phyloP scores from a whole-genome alignment of 2,888 invertebrate genomes.

The Acrobasis suavella region DNA sequence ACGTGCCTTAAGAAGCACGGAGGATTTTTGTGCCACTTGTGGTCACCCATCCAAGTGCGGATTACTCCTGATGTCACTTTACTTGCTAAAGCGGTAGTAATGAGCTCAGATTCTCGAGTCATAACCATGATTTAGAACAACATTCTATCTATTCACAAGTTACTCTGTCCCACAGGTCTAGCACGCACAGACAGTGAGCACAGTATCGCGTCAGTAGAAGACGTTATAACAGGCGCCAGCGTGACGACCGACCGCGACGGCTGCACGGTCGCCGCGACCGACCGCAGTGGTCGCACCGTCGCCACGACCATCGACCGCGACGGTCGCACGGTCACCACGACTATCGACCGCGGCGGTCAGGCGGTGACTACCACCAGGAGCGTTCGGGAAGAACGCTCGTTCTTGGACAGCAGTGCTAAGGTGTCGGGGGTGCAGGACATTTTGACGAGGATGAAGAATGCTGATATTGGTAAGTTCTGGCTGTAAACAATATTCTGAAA shows the following conservation, averaged over 20 bases:
- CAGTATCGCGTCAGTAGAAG: conserved; percentile 66
- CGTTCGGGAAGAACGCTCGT: conserved; percentile 74
- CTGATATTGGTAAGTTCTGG: conserved; percentile 82
- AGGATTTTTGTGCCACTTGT: too few species aligned
- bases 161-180: conserved; percentile 47
- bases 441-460: conserved; percentile 89
- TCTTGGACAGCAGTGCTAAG: conserved; percentile 87
- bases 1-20: too few species aligned
- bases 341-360: conserved; percentile 14
- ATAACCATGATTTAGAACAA: neutral
- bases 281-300: neutral
- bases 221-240: conserved; percentile 37
- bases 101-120: too few species aligned
- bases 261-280: neutral
- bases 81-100: too few species aligned
- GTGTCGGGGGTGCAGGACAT: conserved; percentile 90
- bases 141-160: neutral
- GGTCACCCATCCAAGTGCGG: too few species aligned
- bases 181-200: conserved; percentile 69
- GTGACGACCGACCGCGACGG: conserved; percentile 37
- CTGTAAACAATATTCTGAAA: too few species aligned
- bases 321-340: conserved; percentile 29
- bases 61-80: too few species aligned
- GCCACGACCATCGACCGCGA: neutral
- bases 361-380: conserved; percentile 29